Conservation (phyloP, 2,797 vertebrate genomes). For the Anabas testudineus region DNA sequence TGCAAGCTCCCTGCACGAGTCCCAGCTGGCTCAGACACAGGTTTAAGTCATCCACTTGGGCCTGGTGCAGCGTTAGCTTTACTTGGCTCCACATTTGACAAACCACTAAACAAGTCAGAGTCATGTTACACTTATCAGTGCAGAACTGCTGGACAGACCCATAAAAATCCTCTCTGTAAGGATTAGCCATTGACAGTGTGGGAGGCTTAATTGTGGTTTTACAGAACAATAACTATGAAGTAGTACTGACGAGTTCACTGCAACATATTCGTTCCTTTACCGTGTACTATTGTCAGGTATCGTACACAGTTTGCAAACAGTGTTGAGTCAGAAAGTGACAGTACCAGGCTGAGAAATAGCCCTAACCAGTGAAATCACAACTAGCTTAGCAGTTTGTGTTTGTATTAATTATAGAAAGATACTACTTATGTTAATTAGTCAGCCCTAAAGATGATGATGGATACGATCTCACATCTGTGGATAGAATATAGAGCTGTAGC, state of each 20-base stretch:
- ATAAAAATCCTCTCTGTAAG: constrained; percentile 81
- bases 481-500: too few relatives aligned
- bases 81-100: constrained; percentile 40
- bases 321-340: too few relatives aligned
- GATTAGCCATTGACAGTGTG: constrained; percentile 77
- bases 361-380: not conserved
- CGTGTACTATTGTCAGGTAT: not conserved
- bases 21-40: constrained; percentile 17
- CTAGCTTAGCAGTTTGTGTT: not conserved
- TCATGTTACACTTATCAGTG: constrained; percentile 51
- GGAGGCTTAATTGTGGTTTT: constrained; percentile 14
- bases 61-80: constrained; percentile 26
- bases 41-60: constrained; percentile 43
- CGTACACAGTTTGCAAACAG: constrained; percentile 14
- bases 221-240: constrained; percentile 11
- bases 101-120: constrained; percentile 14
- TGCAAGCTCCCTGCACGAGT: constrained; percentile 17
- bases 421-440: not conserved
- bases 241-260: not conserved
- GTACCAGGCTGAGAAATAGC: not conserved
- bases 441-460: not conserved
- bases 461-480: not conserved
- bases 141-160: constrained; percentile 88
- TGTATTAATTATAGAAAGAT: not conserved
- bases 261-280: not conserved